Evolutionary conservation across 2,888 invertebrate species (phyloP).

Genomic region (Xestia rhomboidea): DNA sequence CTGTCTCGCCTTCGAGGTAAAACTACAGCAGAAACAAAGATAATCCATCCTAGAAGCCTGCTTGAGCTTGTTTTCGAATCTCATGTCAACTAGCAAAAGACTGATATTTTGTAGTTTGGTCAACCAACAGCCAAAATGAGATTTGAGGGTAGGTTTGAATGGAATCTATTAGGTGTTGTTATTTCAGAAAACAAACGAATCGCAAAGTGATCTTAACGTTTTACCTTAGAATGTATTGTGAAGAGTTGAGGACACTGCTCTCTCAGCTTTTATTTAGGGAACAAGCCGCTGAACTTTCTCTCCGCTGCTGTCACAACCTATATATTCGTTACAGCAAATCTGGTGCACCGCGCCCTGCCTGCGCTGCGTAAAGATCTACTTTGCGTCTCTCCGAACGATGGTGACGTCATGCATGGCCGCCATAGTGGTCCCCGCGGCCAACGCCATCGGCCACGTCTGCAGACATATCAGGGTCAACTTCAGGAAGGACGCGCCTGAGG

Average conservation of each 20-base stretch:
- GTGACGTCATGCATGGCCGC: conserved; percentile 91
- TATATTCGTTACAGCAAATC: conserved; percentile 90
- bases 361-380: conserved; percentile 92
- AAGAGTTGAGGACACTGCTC: neutral
- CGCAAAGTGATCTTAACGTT: neutral
- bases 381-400: conserved; percentile 91
- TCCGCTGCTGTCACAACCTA: neutral
- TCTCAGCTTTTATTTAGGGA: neutral
- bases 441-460: conserved; percentile 91
- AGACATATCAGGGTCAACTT: conserved; percentile 91
- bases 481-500: conserved; percentile 90
- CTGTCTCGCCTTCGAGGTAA: conserved; percentile 93
- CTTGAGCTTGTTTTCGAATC: neutral
- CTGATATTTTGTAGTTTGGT: neutral
- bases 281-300: too few relatives aligned
- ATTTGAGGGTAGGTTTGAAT: neutral
- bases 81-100: neutral
- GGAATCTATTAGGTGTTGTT: neutral
- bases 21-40: neutral
- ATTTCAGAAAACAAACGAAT: neutral
- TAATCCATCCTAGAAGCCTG: neutral
- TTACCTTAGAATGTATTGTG: neutral
- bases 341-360: conserved; percentile 93
- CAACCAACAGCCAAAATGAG: neutral
- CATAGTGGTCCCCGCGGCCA: conserved; percentile 91